These are phyloP conservation scores for Gobio gobio DNA, from an alignment of 2,113 vertebrate species.

Conservation along the genomic window DNA sequence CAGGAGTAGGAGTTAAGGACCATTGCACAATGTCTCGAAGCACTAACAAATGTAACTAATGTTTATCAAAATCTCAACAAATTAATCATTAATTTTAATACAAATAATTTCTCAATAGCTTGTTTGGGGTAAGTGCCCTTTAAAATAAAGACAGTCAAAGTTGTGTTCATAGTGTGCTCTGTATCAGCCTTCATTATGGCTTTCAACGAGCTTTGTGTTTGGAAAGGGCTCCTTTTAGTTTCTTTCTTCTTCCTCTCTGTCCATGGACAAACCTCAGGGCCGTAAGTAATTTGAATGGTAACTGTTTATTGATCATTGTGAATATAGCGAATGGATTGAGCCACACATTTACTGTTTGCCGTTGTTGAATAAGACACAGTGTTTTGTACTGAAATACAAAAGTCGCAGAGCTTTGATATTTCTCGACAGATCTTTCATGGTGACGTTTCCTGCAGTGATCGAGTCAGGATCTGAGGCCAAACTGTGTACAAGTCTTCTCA, in stretches of 20 bases:
- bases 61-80: background rate
- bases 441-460: constrained; percentile 70
- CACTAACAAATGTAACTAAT: no score
- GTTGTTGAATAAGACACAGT: no score
- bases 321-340: no score
- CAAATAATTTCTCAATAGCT: background rate
- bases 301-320: background rate
- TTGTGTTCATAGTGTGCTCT: background rate
- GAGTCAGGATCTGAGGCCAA: constrained; percentile 65
- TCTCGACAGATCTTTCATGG: constrained; percentile 59
- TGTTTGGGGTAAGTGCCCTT: background rate
- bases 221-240: constrained; percentile 59
- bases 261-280: constrained; percentile 34
- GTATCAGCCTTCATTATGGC: constrained; percentile 59
- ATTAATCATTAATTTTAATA: constrained; percentile 42
- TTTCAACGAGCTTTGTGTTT: constrained; percentile 44
- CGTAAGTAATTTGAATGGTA: constrained; percentile 61
- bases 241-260: constrained; percentile 52
- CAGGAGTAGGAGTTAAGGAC: background rate
- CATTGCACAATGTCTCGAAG: background rate
- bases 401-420: background rate
- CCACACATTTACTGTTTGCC: no score
- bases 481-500: constrained; percentile 67
- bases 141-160: background rate
- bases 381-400: background rate